phyloP scores from a whole-genome alignment of 2,797 vertebrate species.

The Chaetophractus vellerosus region DNA sequence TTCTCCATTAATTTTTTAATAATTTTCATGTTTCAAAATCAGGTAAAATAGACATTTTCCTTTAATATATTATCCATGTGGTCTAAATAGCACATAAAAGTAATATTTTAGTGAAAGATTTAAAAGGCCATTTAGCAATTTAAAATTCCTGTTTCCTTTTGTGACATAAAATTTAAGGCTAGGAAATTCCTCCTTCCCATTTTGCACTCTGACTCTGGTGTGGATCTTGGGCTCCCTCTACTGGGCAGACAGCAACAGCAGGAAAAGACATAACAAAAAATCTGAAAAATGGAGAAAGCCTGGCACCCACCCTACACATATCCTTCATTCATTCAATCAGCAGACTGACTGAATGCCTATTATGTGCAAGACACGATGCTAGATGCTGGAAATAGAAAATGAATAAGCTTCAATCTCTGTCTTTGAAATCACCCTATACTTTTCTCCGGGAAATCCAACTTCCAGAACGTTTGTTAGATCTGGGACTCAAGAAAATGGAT shows the following conservation, averaged over 20 bases:
- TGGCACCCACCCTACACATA: neutral
- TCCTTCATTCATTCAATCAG: conserved; percentile 5
- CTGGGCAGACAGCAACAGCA: conserved; percentile 40
- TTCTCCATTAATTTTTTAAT: conserved; percentile 39
- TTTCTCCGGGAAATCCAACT: conserved; percentile 57
- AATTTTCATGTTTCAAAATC: conserved; percentile 38
- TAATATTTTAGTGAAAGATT: conserved; percentile 17
- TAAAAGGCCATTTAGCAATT: conserved; percentile 6
- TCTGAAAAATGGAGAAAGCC: neutral
- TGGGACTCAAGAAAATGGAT: neutral
- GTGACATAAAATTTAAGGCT: neutral
- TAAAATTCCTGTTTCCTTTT: conserved; percentile 5
- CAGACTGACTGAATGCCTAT: neutral
- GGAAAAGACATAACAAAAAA: neutral
- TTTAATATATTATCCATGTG: neutral
- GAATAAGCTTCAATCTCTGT: neutral
- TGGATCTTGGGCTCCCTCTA: conserved; percentile 71
- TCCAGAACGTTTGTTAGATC: neutral
- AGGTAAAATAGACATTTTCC: conserved; percentile 29
- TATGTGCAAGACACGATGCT: neutral
- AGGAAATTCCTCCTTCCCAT: neutral
- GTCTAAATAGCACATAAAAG: neutral
- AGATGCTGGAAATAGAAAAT: neutral
- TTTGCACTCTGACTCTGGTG: neutral
- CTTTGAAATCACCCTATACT: conserved; percentile 39